Conservation (phyloP, 2,888 invertebrate genomes). For the Blera fallax region DNA sequence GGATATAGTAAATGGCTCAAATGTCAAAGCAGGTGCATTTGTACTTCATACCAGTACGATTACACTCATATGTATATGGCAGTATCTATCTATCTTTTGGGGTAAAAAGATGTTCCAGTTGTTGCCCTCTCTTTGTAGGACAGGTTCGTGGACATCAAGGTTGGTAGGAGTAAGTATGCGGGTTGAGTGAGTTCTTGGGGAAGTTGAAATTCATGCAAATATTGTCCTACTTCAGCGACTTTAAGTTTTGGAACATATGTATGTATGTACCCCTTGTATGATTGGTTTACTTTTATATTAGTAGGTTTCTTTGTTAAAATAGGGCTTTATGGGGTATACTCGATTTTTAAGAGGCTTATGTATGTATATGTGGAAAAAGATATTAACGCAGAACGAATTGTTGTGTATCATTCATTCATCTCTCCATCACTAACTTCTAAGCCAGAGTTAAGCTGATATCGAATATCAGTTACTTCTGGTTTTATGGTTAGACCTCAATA, state of each 20-base stretch:
- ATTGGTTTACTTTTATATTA: no score
- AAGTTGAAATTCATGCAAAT: conserved; percentile 52
- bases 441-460: no score
- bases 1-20: conserved; percentile 41
- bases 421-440: no score
- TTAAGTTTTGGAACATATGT: conserved; percentile 34
- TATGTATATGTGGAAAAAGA: no score
- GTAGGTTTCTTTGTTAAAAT: no score
- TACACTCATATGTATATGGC: neutral
- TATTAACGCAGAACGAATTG: no score
- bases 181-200: conserved; percentile 13
- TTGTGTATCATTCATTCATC: no score
- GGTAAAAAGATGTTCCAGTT: conserved; percentile 26
- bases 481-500: no score
- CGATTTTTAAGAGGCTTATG: no score
- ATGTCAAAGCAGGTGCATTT: conserved; percentile 56
- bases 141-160: conserved; percentile 34
- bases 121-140: conserved; percentile 30
- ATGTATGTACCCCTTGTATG: no score
- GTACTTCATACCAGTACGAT: conserved; percentile 40
- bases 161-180: neutral
- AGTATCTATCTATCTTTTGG: neutral
- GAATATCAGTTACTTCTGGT: no score
- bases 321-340: no score
- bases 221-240: conserved; percentile 39